A percentile compares a stretch with the other conserved stretches of the same genome.
Evolutionary conservation across 2,797 vertebrate genomes (phyloP).

Genomic region (Pogoniulus pusillus): DNA sequence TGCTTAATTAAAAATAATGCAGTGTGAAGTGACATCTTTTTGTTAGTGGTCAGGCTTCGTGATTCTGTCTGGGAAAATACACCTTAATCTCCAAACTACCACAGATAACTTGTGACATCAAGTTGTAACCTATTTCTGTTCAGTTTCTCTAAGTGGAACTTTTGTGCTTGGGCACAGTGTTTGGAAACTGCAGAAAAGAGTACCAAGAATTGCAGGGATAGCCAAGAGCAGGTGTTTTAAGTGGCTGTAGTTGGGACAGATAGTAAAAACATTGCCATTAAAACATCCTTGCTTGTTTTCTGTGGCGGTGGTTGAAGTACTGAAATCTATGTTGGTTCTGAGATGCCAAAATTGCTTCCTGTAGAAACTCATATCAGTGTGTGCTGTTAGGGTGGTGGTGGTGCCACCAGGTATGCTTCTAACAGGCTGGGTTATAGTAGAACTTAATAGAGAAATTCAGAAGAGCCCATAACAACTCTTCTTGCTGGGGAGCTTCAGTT

Average conservation of each 20-base stretch:
- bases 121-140: background rate
- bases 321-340: background rate
- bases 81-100: background rate
- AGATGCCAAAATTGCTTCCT: background rate
- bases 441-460: background rate
- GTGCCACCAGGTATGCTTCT: background rate
- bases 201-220: background rate
- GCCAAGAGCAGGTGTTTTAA: background rate
- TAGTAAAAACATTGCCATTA: background rate
- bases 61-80: background rate
- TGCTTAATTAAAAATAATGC: background rate
- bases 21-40: background rate
- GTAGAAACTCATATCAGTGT: background rate
- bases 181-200: background rate
- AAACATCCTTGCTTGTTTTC: background rate
- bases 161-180: background rate
- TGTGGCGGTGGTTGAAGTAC: background rate
- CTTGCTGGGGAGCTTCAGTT: background rate
- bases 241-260: background rate
- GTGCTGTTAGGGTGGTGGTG: background rate
- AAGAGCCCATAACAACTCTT: background rate
- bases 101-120: background rate
- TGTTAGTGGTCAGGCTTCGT: background rate
- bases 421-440: background rate
- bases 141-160: background rate